These are phyloP conservation scores for Stenoptilia bipunctidactyla DNA, from an alignment of 2,888 invertebrate genomes.

Conservation along the genomic window DNA sequence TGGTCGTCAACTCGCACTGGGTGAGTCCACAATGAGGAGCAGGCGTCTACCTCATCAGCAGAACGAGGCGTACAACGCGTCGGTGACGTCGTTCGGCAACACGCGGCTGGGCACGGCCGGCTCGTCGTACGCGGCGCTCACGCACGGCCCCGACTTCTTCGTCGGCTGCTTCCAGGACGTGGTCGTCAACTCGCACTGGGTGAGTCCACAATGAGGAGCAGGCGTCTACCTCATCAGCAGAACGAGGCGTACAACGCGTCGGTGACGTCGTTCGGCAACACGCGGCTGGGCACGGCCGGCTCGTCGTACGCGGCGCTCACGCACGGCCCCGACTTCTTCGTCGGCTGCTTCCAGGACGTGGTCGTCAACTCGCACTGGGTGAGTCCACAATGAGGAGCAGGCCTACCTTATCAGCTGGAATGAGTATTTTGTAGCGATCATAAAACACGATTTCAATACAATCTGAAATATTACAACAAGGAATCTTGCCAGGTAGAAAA, in stretches of 20 bases:
- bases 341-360: not conserved
- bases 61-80: not conserved
- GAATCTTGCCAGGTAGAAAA: no score
- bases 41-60: not conserved
- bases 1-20: slow-evolving; percentile 45
- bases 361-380: slow-evolving; percentile 63
- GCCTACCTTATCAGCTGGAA: not conserved
- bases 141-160: not conserved
- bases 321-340: not conserved
- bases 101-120: not conserved
- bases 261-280: not conserved
- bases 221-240: not conserved
- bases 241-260: not conserved
- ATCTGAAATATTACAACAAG: no score
- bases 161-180: not conserved
- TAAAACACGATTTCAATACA: no score
- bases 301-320: not conserved
- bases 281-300: not conserved
- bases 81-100: not conserved
- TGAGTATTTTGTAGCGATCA: no score
- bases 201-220: slow-evolving; percentile 26
- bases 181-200: slow-evolving; percentile 55
- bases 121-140: not conserved
- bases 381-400: slow-evolving; percentile 15
- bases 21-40: slow-evolving; percentile 37